A percentile compares a stretch with the other conserved stretches of the same genome.
Conservation (phyloP, 2,113 vertebrate genomes). For the Cephalopterus ornatus region DNA sequence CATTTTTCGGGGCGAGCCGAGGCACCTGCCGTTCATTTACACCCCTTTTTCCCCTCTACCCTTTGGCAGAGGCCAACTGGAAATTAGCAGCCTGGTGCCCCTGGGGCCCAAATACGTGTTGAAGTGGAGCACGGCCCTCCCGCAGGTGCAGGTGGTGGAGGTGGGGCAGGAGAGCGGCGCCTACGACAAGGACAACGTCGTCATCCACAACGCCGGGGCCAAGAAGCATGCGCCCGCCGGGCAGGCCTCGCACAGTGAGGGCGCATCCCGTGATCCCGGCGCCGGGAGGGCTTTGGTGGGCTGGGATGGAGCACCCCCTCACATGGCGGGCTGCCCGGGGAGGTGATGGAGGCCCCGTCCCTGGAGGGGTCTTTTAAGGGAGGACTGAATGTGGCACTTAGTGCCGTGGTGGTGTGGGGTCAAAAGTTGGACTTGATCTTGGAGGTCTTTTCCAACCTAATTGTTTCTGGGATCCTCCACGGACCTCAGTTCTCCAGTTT, state of each 20-base stretch:
- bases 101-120: conserved; percentile 91
- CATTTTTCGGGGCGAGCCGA: background rate
- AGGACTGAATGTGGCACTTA: background rate
- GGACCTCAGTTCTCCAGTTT: background rate
- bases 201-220: conserved; percentile 76
- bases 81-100: conserved; percentile 92
- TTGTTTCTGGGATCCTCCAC: background rate
- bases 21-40: accelerated
- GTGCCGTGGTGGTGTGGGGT: background rate
- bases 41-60: accelerated
- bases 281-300: background rate
- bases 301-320: background rate
- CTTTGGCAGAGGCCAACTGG: conserved; percentile 76
- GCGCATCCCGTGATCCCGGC: background rate
- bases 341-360: background rate
- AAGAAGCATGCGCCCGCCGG: conserved; percentile 56
- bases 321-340: background rate
- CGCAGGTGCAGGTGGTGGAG: conserved; percentile 91
- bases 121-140: conserved; percentile 92
- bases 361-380: background rate
- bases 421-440: background rate
- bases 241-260: conserved; percentile 71
- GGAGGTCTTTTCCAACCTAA: background rate
- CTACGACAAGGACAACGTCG: conserved; percentile 78
- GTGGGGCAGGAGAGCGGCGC: conserved; percentile 83